Conservation (phyloP, 2,113 vertebrate species). For the Ceyx melanurus region DNA sequence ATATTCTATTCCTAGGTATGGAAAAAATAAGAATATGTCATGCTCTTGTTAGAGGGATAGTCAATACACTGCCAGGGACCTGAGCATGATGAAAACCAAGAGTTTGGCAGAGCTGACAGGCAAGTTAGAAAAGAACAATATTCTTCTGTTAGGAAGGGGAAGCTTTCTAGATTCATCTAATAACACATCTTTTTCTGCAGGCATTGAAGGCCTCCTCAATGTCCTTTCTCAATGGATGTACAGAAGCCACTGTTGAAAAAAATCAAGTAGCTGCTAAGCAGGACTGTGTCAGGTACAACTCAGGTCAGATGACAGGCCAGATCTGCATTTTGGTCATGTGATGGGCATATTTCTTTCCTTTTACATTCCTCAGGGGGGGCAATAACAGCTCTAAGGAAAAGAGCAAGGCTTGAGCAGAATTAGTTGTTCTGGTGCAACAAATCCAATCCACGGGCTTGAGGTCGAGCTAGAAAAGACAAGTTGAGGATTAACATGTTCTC, state of each 20-base stretch:
- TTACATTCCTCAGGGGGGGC: background rate
- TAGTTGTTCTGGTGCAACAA: background rate
- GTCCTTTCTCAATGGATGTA: rapidly evolving
- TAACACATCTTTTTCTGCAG: background rate
- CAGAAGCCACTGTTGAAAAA: background rate
- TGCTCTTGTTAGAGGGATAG: background rate
- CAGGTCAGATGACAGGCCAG: background rate
- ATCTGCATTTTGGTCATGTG: background rate
- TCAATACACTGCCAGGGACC: background rate
- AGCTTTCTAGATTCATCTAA: background rate
- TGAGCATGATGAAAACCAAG: background rate
- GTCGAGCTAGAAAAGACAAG: background rate
- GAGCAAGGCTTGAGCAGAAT: background rate
- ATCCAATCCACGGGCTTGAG: background rate
- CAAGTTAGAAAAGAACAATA: background rate
- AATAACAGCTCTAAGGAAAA: background rate
- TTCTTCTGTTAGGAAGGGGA: background rate
- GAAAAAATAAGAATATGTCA: background rate
- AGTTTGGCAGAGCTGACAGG: background rate
- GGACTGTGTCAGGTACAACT: background rate
- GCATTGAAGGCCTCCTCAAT: background rate
- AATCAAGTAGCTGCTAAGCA: background rate
- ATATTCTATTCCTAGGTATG: background rate
- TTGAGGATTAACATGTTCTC: background rate
- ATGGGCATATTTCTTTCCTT: background rate